phyloP scores from a whole-genome alignment of 2,888 invertebrate species.

The Campaea margaritaria region DNA sequence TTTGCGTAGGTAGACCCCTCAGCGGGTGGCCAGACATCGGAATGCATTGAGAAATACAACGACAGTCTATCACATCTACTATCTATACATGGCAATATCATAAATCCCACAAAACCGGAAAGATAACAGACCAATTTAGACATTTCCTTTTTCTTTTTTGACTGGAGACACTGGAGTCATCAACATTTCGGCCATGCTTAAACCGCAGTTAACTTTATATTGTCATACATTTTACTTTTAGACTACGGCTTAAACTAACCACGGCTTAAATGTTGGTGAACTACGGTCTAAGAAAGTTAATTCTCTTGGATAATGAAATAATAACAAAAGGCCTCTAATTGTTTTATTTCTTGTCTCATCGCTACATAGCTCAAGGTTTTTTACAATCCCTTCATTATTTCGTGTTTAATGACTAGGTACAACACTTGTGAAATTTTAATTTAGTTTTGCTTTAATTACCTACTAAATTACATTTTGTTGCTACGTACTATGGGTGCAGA shows the following conservation, averaged over 20 bases:
- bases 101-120: constrained; percentile 29
- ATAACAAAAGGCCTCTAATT: constrained; percentile 30
- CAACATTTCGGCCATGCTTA: no score
- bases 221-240: no score
- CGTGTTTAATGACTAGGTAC: constrained; percentile 38
- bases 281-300: background rate
- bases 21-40: constrained; percentile 21
- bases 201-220: no score
- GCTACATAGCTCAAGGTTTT: constrained; percentile 45
- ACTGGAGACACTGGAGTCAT: no score
- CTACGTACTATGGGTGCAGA: no score
- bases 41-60: constrained; percentile 30
- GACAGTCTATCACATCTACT: constrained; percentile 14
- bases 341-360: constrained; percentile 33
- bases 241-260: no score
- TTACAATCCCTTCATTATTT: constrained; percentile 46
- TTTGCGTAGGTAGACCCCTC: constrained; percentile 32
- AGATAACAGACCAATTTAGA: constrained; percentile 26
- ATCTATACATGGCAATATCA: constrained; percentile 23
- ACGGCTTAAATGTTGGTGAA: no score
- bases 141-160: constrained; percentile 5
- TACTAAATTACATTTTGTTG: background rate
- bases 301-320: constrained; percentile 24
- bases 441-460: constrained; percentile 34
- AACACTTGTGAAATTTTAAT: constrained; percentile 43